Evolutionary conservation across 2,797 vertebrate species (phyloP).

Genomic region (Chiloscyllium punctatum): DNA sequence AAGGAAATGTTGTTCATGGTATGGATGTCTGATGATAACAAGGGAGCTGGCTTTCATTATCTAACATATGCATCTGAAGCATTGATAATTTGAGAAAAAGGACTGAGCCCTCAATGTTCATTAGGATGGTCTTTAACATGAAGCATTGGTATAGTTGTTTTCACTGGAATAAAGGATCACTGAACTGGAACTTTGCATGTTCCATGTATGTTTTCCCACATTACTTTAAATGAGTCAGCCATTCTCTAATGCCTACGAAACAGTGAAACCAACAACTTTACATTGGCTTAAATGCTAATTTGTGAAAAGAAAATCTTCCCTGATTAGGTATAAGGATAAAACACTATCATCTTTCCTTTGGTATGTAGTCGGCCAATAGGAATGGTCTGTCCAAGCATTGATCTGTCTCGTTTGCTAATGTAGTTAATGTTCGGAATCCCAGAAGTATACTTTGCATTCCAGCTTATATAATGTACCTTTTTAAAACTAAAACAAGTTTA

Average conservation of each 20-base stretch:
- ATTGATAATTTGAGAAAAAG: too few species aligned
- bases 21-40: too few species aligned
- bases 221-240: too few species aligned
- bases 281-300: background rate
- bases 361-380: conserved; percentile 40
- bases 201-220: too few species aligned
- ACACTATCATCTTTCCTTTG: conserved; percentile 39
- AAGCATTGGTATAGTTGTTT: too few species aligned
- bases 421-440: conserved; percentile 32
- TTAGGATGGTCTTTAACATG: too few species aligned
- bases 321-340: conserved; percentile 6
- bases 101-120: too few species aligned
- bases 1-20: too few species aligned
- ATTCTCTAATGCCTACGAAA: background rate
- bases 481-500: background rate
- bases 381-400: conserved; percentile 39
- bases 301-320: conserved; percentile 24
- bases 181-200: too few species aligned
- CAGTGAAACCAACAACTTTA: background rate
- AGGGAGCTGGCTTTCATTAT: too few species aligned
- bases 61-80: too few species aligned
- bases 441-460: conserved; percentile 37
- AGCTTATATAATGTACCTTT: background rate
- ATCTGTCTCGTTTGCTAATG: conserved; percentile 34
- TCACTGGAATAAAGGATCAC: too few species aligned